A percentile compares a stretch with the other conserved stretches of the same genome.
These are phyloP conservation scores for Bufo bufo DNA, from an alignment of 2,113 vertebrate species.

Conservation along the genomic window DNA sequence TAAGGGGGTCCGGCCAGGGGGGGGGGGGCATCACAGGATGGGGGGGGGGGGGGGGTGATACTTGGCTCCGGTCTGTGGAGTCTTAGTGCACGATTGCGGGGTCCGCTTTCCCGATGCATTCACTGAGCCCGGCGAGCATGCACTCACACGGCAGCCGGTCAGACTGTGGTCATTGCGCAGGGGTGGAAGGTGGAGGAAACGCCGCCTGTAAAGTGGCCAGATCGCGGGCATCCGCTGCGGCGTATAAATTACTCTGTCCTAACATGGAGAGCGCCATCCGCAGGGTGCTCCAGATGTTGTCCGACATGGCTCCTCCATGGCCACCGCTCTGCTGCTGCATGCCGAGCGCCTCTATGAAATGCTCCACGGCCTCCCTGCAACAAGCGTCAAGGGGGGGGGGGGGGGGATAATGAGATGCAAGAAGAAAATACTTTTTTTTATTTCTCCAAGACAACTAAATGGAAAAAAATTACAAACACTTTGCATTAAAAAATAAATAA, in stretches of 20 bases:
- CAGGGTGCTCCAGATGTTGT: conserved; percentile 98
- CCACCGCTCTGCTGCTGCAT: conserved; percentile 86
- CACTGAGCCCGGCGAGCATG: conserved; percentile 59
- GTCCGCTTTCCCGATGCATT: neutral
- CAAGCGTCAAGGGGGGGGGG: neutral
- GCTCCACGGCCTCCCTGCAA: conserved; percentile 94
- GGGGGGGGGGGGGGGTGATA: neutral
- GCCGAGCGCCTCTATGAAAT: conserved; percentile 94
- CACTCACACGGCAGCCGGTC: conserved; percentile 72
- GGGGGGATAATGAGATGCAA: too few species aligned
- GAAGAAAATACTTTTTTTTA: too few species aligned
- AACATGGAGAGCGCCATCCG: conserved; percentile 98
- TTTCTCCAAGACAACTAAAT: too few species aligned
- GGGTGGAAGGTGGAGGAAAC: conserved; percentile 73
- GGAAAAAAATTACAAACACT: neutral
- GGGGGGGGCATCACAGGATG: neutral
- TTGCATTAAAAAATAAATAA: neutral
- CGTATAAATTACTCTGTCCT: conserved; percentile 92
- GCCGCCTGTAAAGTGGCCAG: conserved; percentile 83
- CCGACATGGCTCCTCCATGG: conserved; percentile 83
- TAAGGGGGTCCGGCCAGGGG: neutral
- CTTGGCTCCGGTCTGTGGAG: neutral
- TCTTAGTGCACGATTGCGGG: neutral
- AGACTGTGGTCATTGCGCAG: conserved; percentile 74
- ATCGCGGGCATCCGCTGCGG: conserved; percentile 86